Percentiles rank a stretch among this genome's conserved stretches.
phyloP scores from a whole-genome alignment of 2,888 invertebrate genomes.

The Drosophila sordidapex region DNA sequence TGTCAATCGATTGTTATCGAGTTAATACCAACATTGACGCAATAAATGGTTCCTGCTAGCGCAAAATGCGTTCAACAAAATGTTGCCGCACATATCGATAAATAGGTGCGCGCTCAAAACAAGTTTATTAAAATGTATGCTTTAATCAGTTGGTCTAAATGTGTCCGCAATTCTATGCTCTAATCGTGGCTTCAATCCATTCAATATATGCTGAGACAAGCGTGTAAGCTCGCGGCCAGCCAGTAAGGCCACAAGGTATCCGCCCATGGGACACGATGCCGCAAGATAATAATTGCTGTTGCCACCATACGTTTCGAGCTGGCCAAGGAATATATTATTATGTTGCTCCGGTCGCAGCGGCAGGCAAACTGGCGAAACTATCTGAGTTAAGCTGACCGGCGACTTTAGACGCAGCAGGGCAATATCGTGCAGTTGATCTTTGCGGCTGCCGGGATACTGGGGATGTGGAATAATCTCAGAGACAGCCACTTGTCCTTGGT shows the following conservation, averaged over 20 bases:
- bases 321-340: conserved; percentile 81
- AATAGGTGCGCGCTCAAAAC: conserved; percentile 5
- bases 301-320: conserved; percentile 72
- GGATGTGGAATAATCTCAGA: conserved; percentile 88
- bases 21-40: background rate
- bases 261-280: conserved; percentile 88
- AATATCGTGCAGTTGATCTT: conserved; percentile 89
- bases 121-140: background rate
- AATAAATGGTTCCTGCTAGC: background rate
- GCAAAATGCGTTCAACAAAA: conserved; percentile 6
- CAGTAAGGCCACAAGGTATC: too few relatives aligned
- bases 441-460: conserved; percentile 86
- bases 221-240: conserved; percentile 85
- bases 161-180: conserved; percentile 55
- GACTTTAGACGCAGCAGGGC: conserved; percentile 88
- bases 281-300: conserved; percentile 86
- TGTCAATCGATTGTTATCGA: conserved; percentile 8
- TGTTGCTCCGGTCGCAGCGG: conserved; percentile 83
- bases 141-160: conserved; percentile 6
- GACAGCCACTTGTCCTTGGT: conserved; percentile 86
- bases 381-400: conserved; percentile 86
- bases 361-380: conserved; percentile 87
- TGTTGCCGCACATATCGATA: conserved; percentile 4
- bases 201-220: conserved; percentile 86
- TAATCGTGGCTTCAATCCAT: conserved; percentile 86